These are phyloP conservation scores for Caenorhabditis briggsae DNA, from an alignment of 1,140 invertebrate genomes.

Conservation along the genomic window DNA sequence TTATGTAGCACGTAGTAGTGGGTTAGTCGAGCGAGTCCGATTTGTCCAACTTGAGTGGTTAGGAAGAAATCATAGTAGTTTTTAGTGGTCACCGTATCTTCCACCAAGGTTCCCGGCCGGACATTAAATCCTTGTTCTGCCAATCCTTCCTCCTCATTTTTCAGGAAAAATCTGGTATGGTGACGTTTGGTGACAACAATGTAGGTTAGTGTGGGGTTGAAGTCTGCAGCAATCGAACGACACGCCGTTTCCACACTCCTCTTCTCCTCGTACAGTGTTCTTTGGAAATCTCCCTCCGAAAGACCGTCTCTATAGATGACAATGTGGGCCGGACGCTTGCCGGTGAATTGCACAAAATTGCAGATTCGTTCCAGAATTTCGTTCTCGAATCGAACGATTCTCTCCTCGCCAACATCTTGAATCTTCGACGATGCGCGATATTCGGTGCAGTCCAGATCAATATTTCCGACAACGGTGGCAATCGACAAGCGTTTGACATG, in stretches of 20 bases:
- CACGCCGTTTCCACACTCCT: background rate
- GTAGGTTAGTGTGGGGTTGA: slow-evolving; percentile 51
- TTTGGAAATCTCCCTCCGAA: slow-evolving; percentile 52
- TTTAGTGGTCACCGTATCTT: slow-evolving; percentile 19
- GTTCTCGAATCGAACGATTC: background rate
- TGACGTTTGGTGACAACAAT: slow-evolving; percentile 59
- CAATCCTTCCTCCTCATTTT: background rate
- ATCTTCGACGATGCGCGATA: background rate
- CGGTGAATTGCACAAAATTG: slow-evolving; percentile 10
- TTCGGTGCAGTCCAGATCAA: slow-evolving; percentile 26
- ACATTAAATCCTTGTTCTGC: background rate
- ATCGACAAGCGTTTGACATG: background rate
- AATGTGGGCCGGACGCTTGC: slow-evolving; percentile 40
- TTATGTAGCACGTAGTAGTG: slow-evolving; percentile 56
- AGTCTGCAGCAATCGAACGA: background rate
- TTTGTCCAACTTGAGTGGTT: background rate
- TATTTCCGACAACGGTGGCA: slow-evolving; percentile 59
- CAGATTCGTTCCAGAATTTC: slow-evolving; percentile 19
- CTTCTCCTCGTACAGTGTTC: slow-evolving; percentile 53
- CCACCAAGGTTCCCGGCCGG: slow-evolving; percentile 43
- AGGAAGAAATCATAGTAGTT: slow-evolving; percentile 60
- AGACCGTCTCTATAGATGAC: slow-evolving; percentile 55
- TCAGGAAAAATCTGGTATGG: slow-evolving; percentile 57
- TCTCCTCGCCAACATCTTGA: slow-evolving; percentile 35
- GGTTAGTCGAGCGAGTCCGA: slow-evolving; percentile 16